Percentiles rank a stretch among this genome's conserved stretches.
phyloP scores from a whole-genome alignment of 2,113 vertebrate genomes.

The Polyodon spathula region DNA sequence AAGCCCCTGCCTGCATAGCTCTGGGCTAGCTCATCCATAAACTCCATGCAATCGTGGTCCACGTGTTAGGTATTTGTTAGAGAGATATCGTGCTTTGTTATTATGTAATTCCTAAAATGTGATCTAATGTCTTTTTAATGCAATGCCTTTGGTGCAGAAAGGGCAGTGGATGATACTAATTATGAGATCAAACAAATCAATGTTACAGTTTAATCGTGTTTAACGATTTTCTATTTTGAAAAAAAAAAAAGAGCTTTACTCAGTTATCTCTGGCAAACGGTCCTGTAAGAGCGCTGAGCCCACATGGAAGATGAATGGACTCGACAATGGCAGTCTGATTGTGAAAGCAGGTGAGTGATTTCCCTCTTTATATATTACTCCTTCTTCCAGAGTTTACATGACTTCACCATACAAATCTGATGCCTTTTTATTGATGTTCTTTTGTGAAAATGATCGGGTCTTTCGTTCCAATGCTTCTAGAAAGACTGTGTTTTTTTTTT shows the following conservation, averaged over 20 bases:
- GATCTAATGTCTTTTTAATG: constrained; percentile 28
- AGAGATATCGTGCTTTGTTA: constrained; percentile 9
- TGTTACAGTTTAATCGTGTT: constrained; percentile 29
- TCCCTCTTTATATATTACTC: constrained; percentile 20
- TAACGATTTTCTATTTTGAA: constrained; percentile 12
- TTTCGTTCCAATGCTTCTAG: too few species aligned
- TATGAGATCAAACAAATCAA: neutral
- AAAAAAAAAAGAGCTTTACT: constrained; percentile 23
- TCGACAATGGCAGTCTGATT: constrained; percentile 30
- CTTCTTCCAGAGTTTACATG: constrained; percentile 26
- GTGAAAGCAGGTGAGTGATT: constrained; percentile 29
- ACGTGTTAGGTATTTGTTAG: too few species aligned
- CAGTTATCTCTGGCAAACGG: constrained; percentile 23
- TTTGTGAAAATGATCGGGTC: too few species aligned
- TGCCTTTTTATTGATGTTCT: too few species aligned
- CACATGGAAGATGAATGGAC: constrained; percentile 28
- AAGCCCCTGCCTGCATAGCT: too few species aligned
- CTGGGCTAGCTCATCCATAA: too few species aligned
- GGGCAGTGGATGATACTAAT: constrained; percentile 22
- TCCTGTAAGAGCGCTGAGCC: constrained; percentile 11
- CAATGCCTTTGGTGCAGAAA: constrained; percentile 4
- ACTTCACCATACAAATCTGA: constrained; percentile 27
- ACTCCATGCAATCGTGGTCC: too few species aligned
- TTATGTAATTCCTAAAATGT: constrained; percentile 7
- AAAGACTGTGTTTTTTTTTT: too few species aligned